phyloP scores from a whole-genome alignment of 2,797 vertebrate species.

The Etheostoma nigrum region DNA sequence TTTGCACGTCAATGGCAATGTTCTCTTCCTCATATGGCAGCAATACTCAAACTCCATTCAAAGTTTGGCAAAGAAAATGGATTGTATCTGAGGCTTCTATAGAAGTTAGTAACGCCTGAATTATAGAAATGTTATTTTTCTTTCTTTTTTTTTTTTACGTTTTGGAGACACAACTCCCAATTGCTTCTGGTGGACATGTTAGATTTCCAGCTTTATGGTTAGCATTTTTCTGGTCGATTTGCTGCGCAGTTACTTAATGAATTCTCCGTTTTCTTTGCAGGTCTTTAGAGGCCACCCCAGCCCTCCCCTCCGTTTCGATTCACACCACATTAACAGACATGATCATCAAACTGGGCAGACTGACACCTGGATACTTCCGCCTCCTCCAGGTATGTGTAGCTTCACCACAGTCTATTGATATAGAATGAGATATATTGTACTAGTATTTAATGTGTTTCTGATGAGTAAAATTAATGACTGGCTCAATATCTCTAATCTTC shows the following conservation, averaged over 20 bases:
- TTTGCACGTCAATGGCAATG: not conserved
- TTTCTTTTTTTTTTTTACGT: not conserved
- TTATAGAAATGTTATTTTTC: not conserved
- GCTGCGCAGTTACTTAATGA: not conserved
- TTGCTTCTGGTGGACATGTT: not conserved
- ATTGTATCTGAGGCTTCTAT: not conserved
- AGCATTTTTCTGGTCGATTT: not conserved
- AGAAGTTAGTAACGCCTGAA: no score
- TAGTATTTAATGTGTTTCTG: not conserved
- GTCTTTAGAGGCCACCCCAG: slow-evolving; percentile 39
- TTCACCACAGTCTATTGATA: not conserved
- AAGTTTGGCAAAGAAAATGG: not conserved
- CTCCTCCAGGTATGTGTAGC: slow-evolving; percentile 89
- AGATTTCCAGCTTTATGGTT: not conserved
- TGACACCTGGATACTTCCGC: slow-evolving; percentile 95
- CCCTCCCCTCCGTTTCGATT: slow-evolving; percentile 16
- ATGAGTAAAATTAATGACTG: not conserved
- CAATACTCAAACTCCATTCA: not conserved
- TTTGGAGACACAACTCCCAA: fast-evolving
- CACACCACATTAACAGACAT: slow-evolving; percentile 67
- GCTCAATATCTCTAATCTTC: not conserved
- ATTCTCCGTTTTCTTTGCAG: slow-evolving; percentile 40
- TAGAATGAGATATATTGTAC: not conserved
- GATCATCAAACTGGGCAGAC: slow-evolving; percentile 91
- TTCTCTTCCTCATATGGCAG: slow-evolving; percentile 23